Conservation (phyloP, 2,113 vertebrate species). For the Crotalus tigris region DNA sequence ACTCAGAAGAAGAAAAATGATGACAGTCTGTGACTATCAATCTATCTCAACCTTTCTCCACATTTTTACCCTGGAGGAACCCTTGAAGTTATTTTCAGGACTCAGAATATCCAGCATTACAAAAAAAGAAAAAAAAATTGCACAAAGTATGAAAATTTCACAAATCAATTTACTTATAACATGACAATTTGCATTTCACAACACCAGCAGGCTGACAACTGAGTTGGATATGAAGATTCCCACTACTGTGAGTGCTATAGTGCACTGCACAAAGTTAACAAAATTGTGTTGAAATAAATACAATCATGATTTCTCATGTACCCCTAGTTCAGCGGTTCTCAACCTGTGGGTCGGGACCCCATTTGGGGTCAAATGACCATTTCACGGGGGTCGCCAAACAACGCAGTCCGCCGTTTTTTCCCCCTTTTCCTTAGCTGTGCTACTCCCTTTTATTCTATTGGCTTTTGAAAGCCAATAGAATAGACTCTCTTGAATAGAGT, state of each 20-base stretch:
- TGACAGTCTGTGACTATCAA: background rate
- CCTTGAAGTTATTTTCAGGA: background rate
- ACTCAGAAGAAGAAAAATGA: background rate
- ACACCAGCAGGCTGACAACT: background rate
- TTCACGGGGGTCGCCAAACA: too few relatives aligned
- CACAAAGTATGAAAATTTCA: background rate
- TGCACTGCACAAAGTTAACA: background rate
- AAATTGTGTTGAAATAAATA: background rate
- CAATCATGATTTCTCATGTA: background rate
- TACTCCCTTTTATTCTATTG: too few relatives aligned
- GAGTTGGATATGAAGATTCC: background rate
- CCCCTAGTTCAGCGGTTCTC: background rate
- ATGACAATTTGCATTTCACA: background rate
- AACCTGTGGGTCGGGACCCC: too few relatives aligned
- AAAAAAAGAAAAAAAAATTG: background rate
- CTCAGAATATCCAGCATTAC: background rate
- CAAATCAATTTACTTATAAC: background rate
- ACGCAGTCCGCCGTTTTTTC: too few relatives aligned
- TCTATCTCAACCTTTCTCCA: background rate
- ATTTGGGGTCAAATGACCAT: too few relatives aligned
- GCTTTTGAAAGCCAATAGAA: too few relatives aligned
- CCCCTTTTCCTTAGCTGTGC: too few relatives aligned
- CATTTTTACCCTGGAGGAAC: fast-evolving
- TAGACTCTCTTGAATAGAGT: too few relatives aligned
- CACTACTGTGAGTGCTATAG: background rate